phyloP scores from a whole-genome alignment of 2,888 invertebrate species.

The Maniola hyperantus region DNA sequence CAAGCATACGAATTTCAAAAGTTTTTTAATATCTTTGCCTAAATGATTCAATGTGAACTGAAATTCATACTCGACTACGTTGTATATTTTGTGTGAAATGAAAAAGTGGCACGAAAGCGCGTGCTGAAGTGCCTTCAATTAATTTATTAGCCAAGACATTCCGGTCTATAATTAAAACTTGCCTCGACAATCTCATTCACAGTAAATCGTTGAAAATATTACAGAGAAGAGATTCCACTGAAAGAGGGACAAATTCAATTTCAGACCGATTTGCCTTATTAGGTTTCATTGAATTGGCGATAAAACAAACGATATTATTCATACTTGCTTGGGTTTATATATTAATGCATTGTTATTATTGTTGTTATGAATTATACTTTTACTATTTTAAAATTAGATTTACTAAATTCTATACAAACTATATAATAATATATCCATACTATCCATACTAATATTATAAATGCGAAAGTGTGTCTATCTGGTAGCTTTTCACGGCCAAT shows the following conservation, averaged over 20 bases:
- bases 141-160: constrained; percentile 23
- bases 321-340: not conserved
- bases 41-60: too few relatives aligned
- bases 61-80: too few relatives aligned
- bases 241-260: constrained; percentile 35
- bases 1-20: too few relatives aligned
- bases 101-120: too few relatives aligned
- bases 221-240: constrained; percentile 29
- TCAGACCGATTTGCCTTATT: constrained; percentile 29
- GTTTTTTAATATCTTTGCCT: too few relatives aligned
- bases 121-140: not conserved
- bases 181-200: constrained; percentile 31
- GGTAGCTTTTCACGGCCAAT: not conserved
- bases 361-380: not conserved
- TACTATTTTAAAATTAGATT: not conserved
- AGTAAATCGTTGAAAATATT: constrained; percentile 36
- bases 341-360: not conserved
- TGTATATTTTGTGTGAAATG: too few relatives aligned
- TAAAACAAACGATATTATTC: constrained; percentile 42
- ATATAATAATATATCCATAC: too few relatives aligned
- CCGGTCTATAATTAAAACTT: constrained; percentile 27
- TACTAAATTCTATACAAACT: not conserved
- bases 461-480: not conserved
- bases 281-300: constrained; percentile 23
- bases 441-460: too few relatives aligned